Evolutionary conservation across 2,888 invertebrate genomes (phyloP), one percentile per base, ranked within the genome.

Genomic region (Rhorus exstirpatorius): DNA sequence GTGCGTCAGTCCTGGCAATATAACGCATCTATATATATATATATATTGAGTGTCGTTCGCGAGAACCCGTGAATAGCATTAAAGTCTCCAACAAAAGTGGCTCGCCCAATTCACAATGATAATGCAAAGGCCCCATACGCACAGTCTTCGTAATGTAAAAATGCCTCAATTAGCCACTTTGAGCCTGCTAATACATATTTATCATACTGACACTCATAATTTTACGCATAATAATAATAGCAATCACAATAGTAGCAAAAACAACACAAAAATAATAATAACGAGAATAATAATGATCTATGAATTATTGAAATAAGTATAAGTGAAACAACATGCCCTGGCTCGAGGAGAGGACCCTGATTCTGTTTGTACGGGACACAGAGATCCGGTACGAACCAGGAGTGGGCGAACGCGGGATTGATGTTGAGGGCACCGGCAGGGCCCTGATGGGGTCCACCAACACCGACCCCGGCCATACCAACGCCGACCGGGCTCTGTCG

Each of bases 371-470:
- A 96, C 94, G 97, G 97, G 95, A 97, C 96, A 96, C 97, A 97
- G 95, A 97, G 96, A 95, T 97, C 97, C 96, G 97, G 96, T 95
- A 97, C 97, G 96, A 97, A 97, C 98, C 98, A 98, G 95, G 97
- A 97, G 95, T 98, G 97, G 93, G 97, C 97, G 95, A 97, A 98
- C 92, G 96, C 96, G 92, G 97, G 96, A 93, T 93, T 95, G 95
- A 93, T 95, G 94, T 94, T 95, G 94, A 94, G 92, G 93, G 93
- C 89, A 93, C 94, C 94, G 96, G 97, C 97, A 92, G 97, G 96
- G 90, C 97, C 97, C 94, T 97, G 97, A 94, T 97, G 97, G 91
- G 97, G 97, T 84, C 91, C 90, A 74, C 89, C 89, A 87, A 88
- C 90, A 86, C 91, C 91, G 81, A 89, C 90, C 84, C 88, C 88